Percentiles rank a stretch among this genome's conserved stretches.
Conservation (phyloP, 2,113 vertebrate species). For the Harpagus bidentatus region DNA sequence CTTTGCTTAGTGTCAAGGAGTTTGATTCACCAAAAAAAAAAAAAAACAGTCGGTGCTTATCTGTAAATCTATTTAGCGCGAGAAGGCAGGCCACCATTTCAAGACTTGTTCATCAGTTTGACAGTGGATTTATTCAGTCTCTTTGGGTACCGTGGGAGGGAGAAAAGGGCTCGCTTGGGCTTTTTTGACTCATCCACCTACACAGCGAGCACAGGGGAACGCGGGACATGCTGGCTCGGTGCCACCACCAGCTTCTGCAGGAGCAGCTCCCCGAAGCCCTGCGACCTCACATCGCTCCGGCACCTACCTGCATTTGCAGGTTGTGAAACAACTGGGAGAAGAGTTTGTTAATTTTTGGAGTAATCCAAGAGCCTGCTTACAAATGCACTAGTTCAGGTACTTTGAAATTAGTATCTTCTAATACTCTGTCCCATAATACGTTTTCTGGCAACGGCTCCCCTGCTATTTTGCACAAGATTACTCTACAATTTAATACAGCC, state of each 20-base stretch:
- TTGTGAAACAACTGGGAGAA: not conserved
- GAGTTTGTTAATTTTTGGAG: not conserved
- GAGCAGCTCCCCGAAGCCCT: not conserved
- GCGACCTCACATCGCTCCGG: not conserved
- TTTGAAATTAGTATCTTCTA: not conserved
- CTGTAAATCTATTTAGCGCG: not conserved
- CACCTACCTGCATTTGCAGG: fast-evolving
- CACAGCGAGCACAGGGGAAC: fast-evolving
- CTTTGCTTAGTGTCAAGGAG: slow-evolving; percentile 3
- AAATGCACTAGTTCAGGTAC: not conserved
- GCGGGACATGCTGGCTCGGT: fast-evolving
- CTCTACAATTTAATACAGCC: not conserved
- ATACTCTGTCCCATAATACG: not conserved
- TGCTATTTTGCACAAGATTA: not conserved
- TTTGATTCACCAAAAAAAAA: slow-evolving; percentile 1
- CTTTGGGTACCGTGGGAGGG: not conserved
- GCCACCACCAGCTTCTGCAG: not conserved
- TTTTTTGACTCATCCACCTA: not conserved
- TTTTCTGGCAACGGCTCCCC: not conserved
- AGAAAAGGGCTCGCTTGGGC: not conserved
- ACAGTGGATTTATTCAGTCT: not conserved
- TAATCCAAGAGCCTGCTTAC: not conserved
- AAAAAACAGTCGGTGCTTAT: not conserved
- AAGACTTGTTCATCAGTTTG: not conserved
- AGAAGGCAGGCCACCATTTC: not conserved